These are phyloP conservation scores for Sternotherus odoratus DNA, from an alignment of 2,797 vertebrate genomes.

Conservation along the genomic window DNA sequence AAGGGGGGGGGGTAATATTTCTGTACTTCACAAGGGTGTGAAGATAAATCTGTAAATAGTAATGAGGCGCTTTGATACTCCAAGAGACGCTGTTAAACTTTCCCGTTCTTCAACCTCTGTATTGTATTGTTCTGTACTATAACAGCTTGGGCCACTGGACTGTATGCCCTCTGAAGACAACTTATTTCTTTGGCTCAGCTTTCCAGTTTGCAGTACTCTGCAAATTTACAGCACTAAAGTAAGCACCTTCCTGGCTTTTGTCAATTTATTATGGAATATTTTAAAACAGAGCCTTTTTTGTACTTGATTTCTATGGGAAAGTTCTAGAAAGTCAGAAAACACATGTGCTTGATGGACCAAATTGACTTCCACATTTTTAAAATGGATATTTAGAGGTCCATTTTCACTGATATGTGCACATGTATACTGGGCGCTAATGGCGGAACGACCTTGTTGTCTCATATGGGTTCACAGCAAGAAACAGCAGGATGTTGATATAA, in stretches of 20 bases:
- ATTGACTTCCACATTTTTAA: not conserved
- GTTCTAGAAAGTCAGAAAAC: not conserved
- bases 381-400: not conserved
- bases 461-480: slow-evolving; percentile 3
- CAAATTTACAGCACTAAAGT: not conserved
- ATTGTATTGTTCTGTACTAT: not conserved
- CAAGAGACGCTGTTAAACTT: not conserved
- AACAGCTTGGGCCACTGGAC: not conserved
- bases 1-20: not conserved
- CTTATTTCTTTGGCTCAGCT: not conserved
- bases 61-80: not conserved
- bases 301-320: not conserved
- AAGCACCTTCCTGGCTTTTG: not conserved
- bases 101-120: not conserved
- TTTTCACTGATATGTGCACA: not conserved
- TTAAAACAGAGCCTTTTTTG: not conserved
- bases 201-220: not conserved
- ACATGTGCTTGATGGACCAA: not conserved
- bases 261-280: not conserved
- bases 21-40: slow-evolving; percentile 44
- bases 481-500: not conserved
- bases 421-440: not conserved
- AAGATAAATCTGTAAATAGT: not conserved
- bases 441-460: not conserved
- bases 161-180: accelerated